Conservation (phyloP, 2,113 vertebrate genomes). For the Hyperoodon ampullatus region DNA sequence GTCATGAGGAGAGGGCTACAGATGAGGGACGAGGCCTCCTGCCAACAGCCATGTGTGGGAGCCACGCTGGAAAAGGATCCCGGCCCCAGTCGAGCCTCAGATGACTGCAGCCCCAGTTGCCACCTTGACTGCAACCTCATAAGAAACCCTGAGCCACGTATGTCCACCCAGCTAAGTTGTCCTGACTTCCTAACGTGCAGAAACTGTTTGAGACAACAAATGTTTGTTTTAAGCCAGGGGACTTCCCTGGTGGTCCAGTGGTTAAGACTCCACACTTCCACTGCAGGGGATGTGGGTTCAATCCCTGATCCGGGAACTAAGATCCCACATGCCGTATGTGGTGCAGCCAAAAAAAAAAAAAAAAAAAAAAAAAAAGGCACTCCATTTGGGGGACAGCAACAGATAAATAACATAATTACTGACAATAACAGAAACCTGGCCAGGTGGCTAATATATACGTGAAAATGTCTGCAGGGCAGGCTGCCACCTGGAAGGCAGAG, state of each 20-base stretch:
- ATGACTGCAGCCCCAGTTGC: neutral
- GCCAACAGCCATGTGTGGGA: neutral
- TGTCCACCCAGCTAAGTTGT: neutral
- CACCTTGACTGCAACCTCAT: neutral
- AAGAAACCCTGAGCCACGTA: neutral
- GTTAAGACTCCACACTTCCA: too few species aligned
- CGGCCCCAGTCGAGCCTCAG: too few species aligned
- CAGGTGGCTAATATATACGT: neutral
- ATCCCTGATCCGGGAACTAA: too few species aligned
- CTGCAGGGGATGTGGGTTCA: too few species aligned
- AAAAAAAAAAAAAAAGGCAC: too few species aligned
- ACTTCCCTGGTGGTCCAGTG: too few species aligned
- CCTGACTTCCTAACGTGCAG: neutral
- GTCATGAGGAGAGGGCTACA: neutral
- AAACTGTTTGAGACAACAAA: neutral
- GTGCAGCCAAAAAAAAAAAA: too few species aligned
- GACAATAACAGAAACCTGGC: neutral
- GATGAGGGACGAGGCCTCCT: neutral
- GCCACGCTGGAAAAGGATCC: neutral
- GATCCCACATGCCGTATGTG: too few species aligned
- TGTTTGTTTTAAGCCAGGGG: neutral
- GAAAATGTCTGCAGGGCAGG: neutral
- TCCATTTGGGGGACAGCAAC: neutral
- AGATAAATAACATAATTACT: neutral
- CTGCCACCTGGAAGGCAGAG: neutral